These are phyloP conservation scores for Morpho achilles DNA, from an alignment of 2,888 invertebrate species.

Conservation along the genomic window DNA sequence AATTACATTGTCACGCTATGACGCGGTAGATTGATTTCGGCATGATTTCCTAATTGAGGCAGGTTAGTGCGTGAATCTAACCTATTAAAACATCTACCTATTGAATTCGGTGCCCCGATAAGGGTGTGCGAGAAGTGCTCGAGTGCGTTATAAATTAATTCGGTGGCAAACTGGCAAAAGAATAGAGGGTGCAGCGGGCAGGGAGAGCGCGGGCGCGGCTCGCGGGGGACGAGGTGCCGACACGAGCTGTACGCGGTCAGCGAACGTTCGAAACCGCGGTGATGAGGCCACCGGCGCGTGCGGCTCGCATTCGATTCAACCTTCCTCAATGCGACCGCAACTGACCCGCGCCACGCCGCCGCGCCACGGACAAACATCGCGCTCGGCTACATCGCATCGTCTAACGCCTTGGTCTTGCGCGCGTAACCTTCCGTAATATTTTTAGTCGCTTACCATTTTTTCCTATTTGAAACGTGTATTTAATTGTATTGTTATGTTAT, in stretches of 20 bases:
- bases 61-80: conserved; percentile 31
- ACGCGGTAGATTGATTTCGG: conserved; percentile 22
- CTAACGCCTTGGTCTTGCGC: conserved; percentile 23
- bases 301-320: conserved; percentile 77
- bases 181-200: conserved; percentile 40
- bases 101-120: conserved; percentile 19
- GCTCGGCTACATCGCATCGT: conserved; percentile 16
- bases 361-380: conserved; percentile 36
- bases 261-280: conserved; percentile 72
- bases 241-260: conserved; percentile 78
- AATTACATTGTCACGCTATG: conserved; percentile 18
- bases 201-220: conserved; percentile 36
- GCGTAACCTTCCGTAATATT: conserved; percentile 24
- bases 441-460: neutral
- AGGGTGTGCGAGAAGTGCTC: conserved; percentile 12
- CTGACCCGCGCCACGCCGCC: conserved; percentile 64
- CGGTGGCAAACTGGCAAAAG: conserved; percentile 28
- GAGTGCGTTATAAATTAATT: conserved; percentile 23
- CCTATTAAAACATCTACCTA: conserved; percentile 25
- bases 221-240: conserved; percentile 56
- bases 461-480: neutral
- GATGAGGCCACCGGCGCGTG: conserved; percentile 69
- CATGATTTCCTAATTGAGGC: conserved; percentile 32
- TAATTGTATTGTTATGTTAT: conserved; percentile 30
- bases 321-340: conserved; percentile 79